Base-by-base conservation (phyloP, 2,113 vertebrate genomes). In the Megaceryle torquata region DNA sequence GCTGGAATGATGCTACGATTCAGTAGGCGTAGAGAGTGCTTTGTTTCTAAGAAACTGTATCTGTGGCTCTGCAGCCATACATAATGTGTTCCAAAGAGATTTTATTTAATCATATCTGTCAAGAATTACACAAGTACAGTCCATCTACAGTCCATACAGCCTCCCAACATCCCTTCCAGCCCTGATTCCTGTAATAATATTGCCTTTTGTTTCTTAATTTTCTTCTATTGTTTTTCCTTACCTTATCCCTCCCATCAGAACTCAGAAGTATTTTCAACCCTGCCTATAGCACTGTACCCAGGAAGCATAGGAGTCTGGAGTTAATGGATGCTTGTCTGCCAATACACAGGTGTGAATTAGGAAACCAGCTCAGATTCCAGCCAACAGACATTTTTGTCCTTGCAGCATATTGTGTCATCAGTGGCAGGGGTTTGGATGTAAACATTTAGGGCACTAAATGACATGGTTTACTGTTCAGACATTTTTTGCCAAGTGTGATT, bases 321-420 rank as follows among this genome's bases (percentile, higher is more conserved):
- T 28, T 68, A 93, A 92, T 69, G 71, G 67, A 82, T 67, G 67
- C 76, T 43, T 75, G 37, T 78, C 86, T 96, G 96, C 94, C 95
- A 95, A 22, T 14, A 33, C 82, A 80, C 85, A 95, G 93, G 81
- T 82, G 48, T 5, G 4, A 94, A 51, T 91, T 86, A 87, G 81
- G 88, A 94, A 95, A 87, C 44, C 65, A 61, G 61, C 31, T 81
- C 41, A 19, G 60, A 25, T 50, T 51, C 31, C 51, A 82, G 93
- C 78, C 88, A 96, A 80, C 57, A 91, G 79, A 71, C 70, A 64
- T 94, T 91, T 90, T 57, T 89, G 70, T 79, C 76, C 77, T 86
- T 94, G 46, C 86, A 68, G 89, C 33, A 15, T 41, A 48, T 86
- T 96, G 51, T 82, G 80, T 71, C 87, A 89, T 79, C 51, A 63